Conservation (phyloP, 2,888 invertebrate species). For the Carcina quercana region DNA sequence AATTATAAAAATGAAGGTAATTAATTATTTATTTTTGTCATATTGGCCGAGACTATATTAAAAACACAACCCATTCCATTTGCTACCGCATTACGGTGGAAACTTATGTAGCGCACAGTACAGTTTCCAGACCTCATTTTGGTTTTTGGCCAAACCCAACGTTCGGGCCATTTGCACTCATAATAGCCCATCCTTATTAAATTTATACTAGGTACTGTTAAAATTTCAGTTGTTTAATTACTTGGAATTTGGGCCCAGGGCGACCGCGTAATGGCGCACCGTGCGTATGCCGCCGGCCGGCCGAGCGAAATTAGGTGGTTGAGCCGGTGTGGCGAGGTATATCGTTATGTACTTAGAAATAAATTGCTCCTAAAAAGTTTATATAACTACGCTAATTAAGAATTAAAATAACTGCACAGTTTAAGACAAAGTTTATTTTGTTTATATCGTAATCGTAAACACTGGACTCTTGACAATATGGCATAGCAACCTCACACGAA, state of each 20-base stretch:
- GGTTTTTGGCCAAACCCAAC: constrained; percentile 68
- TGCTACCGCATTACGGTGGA: constrained; percentile 14
- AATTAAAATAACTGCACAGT: neutral
- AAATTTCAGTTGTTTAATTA: constrained; percentile 71
- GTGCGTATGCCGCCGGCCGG: constrained; percentile 32
- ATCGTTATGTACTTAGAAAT: constrained; percentile 28
- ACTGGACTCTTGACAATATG: constrained; percentile 2
- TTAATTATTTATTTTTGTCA: neutral
- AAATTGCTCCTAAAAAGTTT: neutral
- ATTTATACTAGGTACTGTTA: constrained; percentile 67
- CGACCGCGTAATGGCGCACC: constrained; percentile 47
- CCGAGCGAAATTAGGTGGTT: constrained; percentile 54
- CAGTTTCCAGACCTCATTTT: constrained; percentile 46
- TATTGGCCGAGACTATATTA: neutral
- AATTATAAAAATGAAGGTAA: too few species aligned
- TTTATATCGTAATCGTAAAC: too few species aligned
- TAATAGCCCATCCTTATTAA: constrained; percentile 68
- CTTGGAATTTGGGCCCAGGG: constrained; percentile 57
- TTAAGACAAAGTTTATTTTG: too few species aligned
- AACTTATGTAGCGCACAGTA: constrained; percentile 33
- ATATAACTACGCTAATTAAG: neutral
- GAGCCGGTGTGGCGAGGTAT: constrained; percentile 26
- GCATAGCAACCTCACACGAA: constrained; percentile 17
- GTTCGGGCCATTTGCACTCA: constrained; percentile 54
- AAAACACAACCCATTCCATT: constrained; percentile 1